These are phyloP conservation scores for Donacobius atricapilla DNA, from an alignment of 2,113 vertebrate species.

Conservation along the genomic window DNA sequence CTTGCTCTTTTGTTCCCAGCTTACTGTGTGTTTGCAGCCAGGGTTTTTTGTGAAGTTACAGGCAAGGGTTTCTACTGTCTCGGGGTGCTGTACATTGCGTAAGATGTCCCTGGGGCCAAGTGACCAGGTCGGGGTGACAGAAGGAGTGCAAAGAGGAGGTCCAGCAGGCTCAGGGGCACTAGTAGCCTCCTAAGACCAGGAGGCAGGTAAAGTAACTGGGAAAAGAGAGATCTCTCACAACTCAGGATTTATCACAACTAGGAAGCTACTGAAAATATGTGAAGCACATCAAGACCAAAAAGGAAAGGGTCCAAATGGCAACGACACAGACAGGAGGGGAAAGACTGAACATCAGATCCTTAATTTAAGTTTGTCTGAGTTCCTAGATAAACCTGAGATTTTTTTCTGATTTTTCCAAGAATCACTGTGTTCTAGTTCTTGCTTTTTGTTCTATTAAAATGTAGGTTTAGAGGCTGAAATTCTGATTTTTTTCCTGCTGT, in stretches of 20 bases:
- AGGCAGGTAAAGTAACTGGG: not conserved
- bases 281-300: not conserved
- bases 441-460: not conserved
- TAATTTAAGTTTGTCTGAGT: not conserved
- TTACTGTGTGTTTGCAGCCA: not conserved
- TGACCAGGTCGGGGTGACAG: accelerated
- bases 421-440: not conserved
- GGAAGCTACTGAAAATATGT: not conserved
- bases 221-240: not conserved
- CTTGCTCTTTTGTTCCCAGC: not conserved
- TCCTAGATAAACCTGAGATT: not conserved
- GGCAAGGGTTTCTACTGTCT: not conserved
- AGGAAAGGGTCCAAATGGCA: not conserved
- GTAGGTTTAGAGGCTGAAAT: not conserved
- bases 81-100: not conserved
- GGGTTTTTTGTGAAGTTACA: not conserved
- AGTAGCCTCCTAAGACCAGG: not conserved
- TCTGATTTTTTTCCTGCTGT: not conserved
- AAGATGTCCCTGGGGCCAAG: not conserved
- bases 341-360: not conserved
- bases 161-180: not conserved
- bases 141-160: not conserved
- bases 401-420: not conserved
- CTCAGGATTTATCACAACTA: not conserved
- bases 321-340: not conserved